Percentiles rank a stretch among this genome's conserved stretches.
phyloP scores from a whole-genome alignment of 2,797 vertebrate genomes.

The Eremophila alpestris region DNA sequence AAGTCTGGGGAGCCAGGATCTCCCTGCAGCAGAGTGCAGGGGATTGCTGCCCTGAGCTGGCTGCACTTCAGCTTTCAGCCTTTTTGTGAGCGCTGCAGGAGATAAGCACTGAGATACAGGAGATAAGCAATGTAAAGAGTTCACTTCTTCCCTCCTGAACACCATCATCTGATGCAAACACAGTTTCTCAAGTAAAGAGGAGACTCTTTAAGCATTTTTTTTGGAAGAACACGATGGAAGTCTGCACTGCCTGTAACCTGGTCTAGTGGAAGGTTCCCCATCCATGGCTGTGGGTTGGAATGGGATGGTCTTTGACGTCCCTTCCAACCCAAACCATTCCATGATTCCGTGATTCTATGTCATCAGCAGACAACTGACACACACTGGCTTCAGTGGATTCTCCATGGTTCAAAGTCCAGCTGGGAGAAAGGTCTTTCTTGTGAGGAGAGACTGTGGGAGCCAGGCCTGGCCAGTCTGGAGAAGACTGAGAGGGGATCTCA shows the following conservation, averaged over 20 bases:
- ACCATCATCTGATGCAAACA: not conserved
- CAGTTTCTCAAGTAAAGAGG: not conserved
- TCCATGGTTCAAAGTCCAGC: not conserved
- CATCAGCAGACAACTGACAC: not conserved
- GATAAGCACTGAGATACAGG: not conserved
- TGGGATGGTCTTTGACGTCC: not conserved
- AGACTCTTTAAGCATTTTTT: not conserved
- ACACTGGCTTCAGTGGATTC: not conserved
- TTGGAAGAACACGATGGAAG: accelerated
- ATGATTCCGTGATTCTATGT: accelerated
- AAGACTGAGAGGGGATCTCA: not conserved
- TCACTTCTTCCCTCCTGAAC: not conserved
- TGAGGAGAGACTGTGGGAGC: not conserved
- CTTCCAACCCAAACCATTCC: not conserved
- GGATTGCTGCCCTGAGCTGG: not conserved
- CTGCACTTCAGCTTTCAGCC: not conserved
- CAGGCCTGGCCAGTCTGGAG: not conserved
- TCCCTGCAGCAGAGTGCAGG: not conserved
- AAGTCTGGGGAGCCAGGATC: not conserved
- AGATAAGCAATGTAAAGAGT: not conserved
- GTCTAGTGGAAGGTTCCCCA: not conserved
- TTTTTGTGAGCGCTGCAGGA: not conserved
- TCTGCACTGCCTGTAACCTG: not conserved
- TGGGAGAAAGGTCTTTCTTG: not conserved
- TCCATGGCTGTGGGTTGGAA: not conserved